Percentiles rank a stretch among this genome's conserved stretches.
phyloP scores from a whole-genome alignment of 2,113 vertebrate species.

The Phocoena phocoena region DNA sequence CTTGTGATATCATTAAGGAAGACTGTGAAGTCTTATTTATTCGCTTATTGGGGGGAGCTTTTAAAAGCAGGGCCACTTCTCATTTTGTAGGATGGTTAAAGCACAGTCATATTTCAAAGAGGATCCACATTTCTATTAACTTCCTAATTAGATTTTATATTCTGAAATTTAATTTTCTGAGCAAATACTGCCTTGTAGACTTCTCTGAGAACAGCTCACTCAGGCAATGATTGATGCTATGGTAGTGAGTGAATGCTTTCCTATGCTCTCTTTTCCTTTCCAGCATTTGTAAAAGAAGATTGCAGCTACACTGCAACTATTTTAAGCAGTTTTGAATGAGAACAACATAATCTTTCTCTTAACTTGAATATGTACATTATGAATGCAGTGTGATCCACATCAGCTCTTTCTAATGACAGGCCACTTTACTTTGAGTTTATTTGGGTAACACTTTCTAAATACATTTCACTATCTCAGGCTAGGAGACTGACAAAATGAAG shows the following conservation, averaged over 20 bases:
- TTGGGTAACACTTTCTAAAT: slow-evolving; percentile 61
- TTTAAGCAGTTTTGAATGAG: slow-evolving; percentile 44
- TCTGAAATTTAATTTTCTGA: slow-evolving; percentile 55
- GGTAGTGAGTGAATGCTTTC: neutral
- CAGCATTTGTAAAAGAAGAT: slow-evolving; percentile 13
- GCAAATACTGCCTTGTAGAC: neutral
- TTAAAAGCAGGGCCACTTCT: slow-evolving; percentile 13
- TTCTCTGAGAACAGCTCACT: neutral
- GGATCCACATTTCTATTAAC: slow-evolving; percentile 50
- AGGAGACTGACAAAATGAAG: slow-evolving; percentile 22
- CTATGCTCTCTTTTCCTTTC: neutral
- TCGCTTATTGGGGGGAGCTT: neutral
- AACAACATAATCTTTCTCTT: slow-evolving; percentile 33
- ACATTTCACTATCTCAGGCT: slow-evolving; percentile 48
- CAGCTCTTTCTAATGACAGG: slow-evolving; percentile 54
- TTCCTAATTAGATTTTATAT: slow-evolving; percentile 52
- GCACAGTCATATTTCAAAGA: neutral
- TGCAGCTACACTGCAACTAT: neutral
- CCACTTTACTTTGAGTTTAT: slow-evolving; percentile 62
- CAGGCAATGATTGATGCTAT: neutral
- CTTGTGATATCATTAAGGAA: neutral
- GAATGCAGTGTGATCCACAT: slow-evolving; percentile 33
- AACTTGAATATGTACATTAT: slow-evolving; percentile 54
- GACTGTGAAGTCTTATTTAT: neutral
- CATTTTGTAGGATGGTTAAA: slow-evolving; percentile 42